Evolutionary conservation across 1,140 invertebrate species (phyloP).

Genomic region (Dendroctonus valens): DNA sequence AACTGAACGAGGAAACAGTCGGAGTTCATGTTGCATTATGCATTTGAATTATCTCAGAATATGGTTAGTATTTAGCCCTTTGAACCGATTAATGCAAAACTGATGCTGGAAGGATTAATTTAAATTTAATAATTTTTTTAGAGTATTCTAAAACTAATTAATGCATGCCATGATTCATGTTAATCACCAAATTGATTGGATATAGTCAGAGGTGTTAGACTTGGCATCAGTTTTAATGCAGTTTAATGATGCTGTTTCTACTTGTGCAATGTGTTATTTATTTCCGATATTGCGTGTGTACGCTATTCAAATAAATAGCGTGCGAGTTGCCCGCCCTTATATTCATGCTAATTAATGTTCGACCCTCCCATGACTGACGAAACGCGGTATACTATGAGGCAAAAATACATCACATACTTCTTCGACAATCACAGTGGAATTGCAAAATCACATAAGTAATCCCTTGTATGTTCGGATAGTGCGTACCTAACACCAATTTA

Average conservation of each 20-base stretch:
- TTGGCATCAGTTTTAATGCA: not conserved
- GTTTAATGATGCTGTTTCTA: conserved; percentile 3
- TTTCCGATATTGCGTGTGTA: conserved; percentile 4
- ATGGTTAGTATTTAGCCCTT: no score
- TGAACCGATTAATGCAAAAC: no score
- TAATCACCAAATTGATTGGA: no score
- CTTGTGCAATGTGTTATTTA: conserved; percentile 4
- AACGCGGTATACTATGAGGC: not conserved
- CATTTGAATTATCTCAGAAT: no score
- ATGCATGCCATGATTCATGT: no score
- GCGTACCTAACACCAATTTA: no score
- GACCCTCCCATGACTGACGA: conserved; percentile 3
- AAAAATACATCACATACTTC: not conserved
- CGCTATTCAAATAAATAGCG: conserved; percentile 11
- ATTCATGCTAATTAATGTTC: conserved; percentile 9
- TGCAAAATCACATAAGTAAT: conserved; percentile 2
- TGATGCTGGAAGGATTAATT: no score
- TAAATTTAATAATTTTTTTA: no score
- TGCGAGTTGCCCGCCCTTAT: conserved; percentile 6
- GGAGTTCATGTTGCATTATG: no score
- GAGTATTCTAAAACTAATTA: no score
- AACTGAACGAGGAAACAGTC: no score
- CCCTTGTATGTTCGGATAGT: no score
- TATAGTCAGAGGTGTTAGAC: not conserved
- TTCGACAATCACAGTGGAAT: not conserved